A percentile compares a stretch with the other conserved stretches of the same genome.
Evolutionary conservation across 1,140 invertebrate genomes (phyloP).

Genomic region (Augochlora pura): DNA sequence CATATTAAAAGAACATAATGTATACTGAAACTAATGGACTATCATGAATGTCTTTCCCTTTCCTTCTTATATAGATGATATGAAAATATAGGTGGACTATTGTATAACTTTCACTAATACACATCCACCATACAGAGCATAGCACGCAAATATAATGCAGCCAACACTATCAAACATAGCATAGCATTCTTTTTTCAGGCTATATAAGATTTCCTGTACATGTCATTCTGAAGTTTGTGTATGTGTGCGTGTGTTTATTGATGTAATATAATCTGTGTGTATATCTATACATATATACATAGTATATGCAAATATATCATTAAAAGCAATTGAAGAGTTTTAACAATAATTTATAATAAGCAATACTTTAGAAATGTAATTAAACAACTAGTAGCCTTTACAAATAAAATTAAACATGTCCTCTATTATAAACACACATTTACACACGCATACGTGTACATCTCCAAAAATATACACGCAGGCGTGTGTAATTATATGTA

Average conservation of each 20-base stretch:
- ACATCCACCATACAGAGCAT: constrained; percentile 48
- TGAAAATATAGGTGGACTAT: constrained; percentile 46
- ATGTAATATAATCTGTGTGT: constrained; percentile 33
- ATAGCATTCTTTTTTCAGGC: constrained; percentile 58
- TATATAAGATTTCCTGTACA: constrained; percentile 39
- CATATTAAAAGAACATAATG: constrained; percentile 36
- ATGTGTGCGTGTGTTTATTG: constrained; percentile 33
- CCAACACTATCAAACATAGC: constrained; percentile 67
- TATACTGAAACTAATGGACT: constrained; percentile 26
- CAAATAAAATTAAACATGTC: constrained; percentile 13
- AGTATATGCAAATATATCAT: constrained; percentile 33
- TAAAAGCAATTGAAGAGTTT: constrained; percentile 39
- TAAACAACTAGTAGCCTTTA: constrained; percentile 40
- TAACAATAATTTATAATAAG: constrained; percentile 47
- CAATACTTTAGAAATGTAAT: constrained; percentile 48
- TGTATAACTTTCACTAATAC: constrained; percentile 47
- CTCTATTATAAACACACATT: constrained; percentile 23
- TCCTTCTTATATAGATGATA: constrained; percentile 42
- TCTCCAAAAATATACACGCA: constrained; percentile 7
- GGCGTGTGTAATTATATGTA: constrained; percentile 1
- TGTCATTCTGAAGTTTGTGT: constrained; percentile 53
- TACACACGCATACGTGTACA: constrained; percentile 32
- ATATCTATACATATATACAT: constrained; percentile 40
- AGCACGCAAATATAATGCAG: constrained; percentile 64
- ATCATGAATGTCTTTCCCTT: constrained; percentile 42